Base-by-base conservation (phyloP, 2,113 vertebrate genomes). In the Columba livia region DNA sequence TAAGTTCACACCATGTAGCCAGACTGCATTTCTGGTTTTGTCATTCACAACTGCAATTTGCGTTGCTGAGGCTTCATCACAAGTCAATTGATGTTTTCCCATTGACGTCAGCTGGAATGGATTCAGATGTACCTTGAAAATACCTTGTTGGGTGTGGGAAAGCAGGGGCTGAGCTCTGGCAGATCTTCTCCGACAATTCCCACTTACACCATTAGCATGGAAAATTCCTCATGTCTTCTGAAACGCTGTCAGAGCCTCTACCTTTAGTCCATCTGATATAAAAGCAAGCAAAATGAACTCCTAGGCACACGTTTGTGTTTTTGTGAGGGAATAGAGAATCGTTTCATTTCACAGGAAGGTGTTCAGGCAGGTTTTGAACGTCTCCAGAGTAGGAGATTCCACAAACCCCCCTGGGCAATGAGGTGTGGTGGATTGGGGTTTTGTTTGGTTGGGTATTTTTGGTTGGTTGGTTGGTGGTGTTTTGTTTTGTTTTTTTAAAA, bases 101-200 rank as follows among this genome's bases (percentile, higher is more conserved):
- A 9, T 4, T 83, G 71, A 31, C 7, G 2, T 51, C 84, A 82
- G 61, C 23, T 57, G 36, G 51, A 70, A 36, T 1, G 1, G 26
- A 16, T 58, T 48, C 60, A 62, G 31, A 23, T 0, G 0, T 5
- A 34, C 11, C 44, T 38, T 26, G 60, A 56, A 72, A 91, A 74
- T 6, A 14, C n/a, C n/a, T 38, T 61, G 15, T 10, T 0, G 0
- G 28, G 32, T 32, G 17, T 6, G 29, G 19, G 32, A 16, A 36
- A 73, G 73, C 23, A 15, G 15, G 42, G 32, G 19, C 16, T 47
- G 36, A 91, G 40, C 42, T 71, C 77, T 50, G 31, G 28, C 77
- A 51, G 13, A 20, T 54, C n/a, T 71, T 34, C 62, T 71, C 58
- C 0, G 0, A 40, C 31, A 64, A 13, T 60, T 87, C 58, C 25